phyloP scores from a whole-genome alignment of 2,888 invertebrate genomes.

The Antitype chi region DNA sequence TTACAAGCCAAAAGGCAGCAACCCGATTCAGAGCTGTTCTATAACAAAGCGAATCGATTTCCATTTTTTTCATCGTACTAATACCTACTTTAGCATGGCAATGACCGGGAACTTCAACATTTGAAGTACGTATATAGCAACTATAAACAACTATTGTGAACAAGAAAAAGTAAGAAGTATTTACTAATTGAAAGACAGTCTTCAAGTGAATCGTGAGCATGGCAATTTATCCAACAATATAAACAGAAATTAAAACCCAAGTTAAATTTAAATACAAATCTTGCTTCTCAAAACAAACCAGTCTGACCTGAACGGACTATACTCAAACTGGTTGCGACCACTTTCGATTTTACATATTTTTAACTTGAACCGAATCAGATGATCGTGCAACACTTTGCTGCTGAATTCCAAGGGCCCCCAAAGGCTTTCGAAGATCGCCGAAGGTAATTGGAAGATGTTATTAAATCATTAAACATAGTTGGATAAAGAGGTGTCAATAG shows the following conservation, averaged over 20 bases:
- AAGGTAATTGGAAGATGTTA: not conserved
- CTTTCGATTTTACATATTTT: constrained; percentile 43
- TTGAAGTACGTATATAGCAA: not conserved
- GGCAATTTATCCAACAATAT: not conserved
- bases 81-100: too few species aligned
- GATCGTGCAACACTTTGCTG: not conserved
- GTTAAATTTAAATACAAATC: not conserved
- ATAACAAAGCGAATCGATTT: not conserved
- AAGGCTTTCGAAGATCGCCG: not conserved
- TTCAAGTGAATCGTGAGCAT: not conserved
- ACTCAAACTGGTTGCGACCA: constrained; percentile 41
- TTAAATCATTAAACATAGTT: not conserved
- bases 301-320: constrained; percentile 22
- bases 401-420: not conserved
- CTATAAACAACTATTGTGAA: not conserved
- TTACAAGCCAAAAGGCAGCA: not conserved
- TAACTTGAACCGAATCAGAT: constrained; percentile 14
- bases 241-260: constrained; percentile 11
- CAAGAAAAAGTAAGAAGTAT: not conserved
- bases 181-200: not conserved
- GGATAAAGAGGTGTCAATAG: not conserved
- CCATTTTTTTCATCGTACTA: not conserved
- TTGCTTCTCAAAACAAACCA: constrained; percentile 26
- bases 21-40: not conserved
- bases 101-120: not conserved